Conservation (phyloP, 2,888 invertebrate species). For the Hyposoter didymator region DNA sequence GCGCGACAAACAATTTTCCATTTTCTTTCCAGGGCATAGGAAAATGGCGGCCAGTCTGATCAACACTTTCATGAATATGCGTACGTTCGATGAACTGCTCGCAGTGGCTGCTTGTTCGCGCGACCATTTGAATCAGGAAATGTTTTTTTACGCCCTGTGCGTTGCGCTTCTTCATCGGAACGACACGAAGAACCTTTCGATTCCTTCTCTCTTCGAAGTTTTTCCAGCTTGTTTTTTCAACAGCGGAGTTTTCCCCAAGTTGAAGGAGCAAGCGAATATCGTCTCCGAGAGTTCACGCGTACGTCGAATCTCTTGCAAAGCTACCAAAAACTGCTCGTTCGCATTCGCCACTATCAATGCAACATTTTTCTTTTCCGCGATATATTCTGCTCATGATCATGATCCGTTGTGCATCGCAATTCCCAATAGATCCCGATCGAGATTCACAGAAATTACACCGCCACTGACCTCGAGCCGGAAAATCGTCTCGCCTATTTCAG, state of each 20-base stretch:
- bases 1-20: slow-evolving; percentile 89
- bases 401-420: neutral
- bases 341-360: neutral
- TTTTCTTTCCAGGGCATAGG: slow-evolving; percentile 90
- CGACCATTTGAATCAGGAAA: slow-evolving; percentile 91
- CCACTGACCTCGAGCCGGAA: slow-evolving; percentile 90
- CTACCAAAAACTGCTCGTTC: neutral
- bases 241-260: slow-evolving; percentile 89
- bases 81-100: slow-evolving; percentile 89
- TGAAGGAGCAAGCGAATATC: slow-evolving; percentile 89
- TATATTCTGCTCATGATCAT: neutral
- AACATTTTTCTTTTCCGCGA: neutral
- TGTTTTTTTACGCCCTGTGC: slow-evolving; percentile 92
- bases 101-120: slow-evolving; percentile 89
- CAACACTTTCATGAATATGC: slow-evolving; percentile 89
- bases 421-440: slow-evolving; percentile 87
- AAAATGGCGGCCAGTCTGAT: slow-evolving; percentile 90
- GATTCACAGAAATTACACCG: slow-evolving; percentile 91
- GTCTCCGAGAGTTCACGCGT: slow-evolving; percentile 88
- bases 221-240: slow-evolving; percentile 94
- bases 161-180: slow-evolving; percentile 90
- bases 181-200: slow-evolving; percentile 89
- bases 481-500: slow-evolving; percentile 93
- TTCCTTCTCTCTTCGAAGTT: slow-evolving; percentile 91
- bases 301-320: slow-evolving; percentile 72